Conservation (phyloP, 2,113 vertebrate species). For the Zosterops hypoxanthus region DNA sequence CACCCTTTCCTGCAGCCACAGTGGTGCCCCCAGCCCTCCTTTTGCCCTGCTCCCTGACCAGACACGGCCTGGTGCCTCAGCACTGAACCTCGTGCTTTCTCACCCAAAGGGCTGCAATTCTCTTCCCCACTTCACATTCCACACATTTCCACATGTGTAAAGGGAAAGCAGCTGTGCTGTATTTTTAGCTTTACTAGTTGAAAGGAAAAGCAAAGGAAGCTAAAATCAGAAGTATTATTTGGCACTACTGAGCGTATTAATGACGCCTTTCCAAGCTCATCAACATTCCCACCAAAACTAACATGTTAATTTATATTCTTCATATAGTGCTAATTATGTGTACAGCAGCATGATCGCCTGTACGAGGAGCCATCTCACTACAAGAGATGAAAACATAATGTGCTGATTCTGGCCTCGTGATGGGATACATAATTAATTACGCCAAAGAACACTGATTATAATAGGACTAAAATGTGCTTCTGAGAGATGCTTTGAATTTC, state of each 20-base stretch:
- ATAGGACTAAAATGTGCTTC: background rate
- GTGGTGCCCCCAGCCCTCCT: background rate
- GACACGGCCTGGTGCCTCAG: background rate
- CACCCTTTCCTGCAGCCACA: background rate
- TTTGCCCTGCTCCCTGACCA: fast-evolving
- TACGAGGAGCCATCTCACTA: background rate
- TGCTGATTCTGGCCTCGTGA: background rate
- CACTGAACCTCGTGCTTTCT: background rate
- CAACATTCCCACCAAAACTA: slow-evolving; percentile 46
- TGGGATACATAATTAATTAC: background rate
- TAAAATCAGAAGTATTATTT: slow-evolving; percentile 48
- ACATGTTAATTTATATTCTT: slow-evolving; percentile 59
- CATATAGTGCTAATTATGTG: slow-evolving; percentile 30
- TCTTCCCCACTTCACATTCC: slow-evolving; percentile 10
- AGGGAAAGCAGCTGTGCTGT: slow-evolving; percentile 25
- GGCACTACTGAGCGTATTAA: slow-evolving; percentile 36
- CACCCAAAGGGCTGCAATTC: background rate
- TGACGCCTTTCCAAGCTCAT: slow-evolving; percentile 45
- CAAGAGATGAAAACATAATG: background rate
- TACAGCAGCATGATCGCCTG: background rate
- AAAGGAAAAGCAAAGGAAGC: slow-evolving; percentile 46
- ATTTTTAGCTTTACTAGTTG: slow-evolving; percentile 44
- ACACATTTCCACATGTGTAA: background rate
- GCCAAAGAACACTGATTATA: background rate
- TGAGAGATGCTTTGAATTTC: background rate